Evolutionary conservation across 1,140 invertebrate species (phyloP).

Genomic region (Hyphantria cunea): DNA sequence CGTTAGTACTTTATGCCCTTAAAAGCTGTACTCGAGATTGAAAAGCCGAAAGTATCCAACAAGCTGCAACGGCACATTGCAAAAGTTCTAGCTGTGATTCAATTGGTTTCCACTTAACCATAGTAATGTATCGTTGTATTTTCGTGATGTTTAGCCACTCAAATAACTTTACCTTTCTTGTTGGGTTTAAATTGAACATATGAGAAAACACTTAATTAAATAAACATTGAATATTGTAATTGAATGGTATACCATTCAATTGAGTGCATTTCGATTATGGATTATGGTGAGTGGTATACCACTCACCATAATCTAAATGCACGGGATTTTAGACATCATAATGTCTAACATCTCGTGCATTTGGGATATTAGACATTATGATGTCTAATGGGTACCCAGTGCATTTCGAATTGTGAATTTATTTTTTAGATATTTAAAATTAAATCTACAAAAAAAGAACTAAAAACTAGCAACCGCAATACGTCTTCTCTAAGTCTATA

Average conservation of each 20-base stretch:
- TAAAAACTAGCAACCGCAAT: no score
- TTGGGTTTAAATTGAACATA: constrained; percentile 14
- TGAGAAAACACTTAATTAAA: no score
- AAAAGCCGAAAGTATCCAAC: constrained; percentile 28
- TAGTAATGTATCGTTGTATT: constrained; percentile 21
- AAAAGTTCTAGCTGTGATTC: constrained; percentile 2
- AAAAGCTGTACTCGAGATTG: constrained; percentile 31
- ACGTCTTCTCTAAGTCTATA: no score
- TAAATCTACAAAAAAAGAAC: not conserved
- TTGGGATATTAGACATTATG: no score
- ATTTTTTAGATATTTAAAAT: no score
- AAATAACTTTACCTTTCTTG: not conserved
- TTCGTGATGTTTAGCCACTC: constrained; percentile 5
- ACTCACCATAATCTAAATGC: no score
- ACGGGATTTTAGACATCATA: no score
- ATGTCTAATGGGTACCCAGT: no score
- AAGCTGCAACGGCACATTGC: constrained; percentile 19
- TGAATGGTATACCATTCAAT: constrained; percentile 1
- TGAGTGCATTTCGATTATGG: no score
- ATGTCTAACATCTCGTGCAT: no score
- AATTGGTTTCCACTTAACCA: constrained; percentile 7
- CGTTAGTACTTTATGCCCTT: constrained; percentile 34
- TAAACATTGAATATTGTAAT: constrained; percentile 18
- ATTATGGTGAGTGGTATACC: no score
- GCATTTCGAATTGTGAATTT: no score